Evolutionary conservation across 2,797 vertebrate genomes (phyloP), one percentile per base, ranked within the genome.

Genomic region (Nyctibius grandis): DNA sequence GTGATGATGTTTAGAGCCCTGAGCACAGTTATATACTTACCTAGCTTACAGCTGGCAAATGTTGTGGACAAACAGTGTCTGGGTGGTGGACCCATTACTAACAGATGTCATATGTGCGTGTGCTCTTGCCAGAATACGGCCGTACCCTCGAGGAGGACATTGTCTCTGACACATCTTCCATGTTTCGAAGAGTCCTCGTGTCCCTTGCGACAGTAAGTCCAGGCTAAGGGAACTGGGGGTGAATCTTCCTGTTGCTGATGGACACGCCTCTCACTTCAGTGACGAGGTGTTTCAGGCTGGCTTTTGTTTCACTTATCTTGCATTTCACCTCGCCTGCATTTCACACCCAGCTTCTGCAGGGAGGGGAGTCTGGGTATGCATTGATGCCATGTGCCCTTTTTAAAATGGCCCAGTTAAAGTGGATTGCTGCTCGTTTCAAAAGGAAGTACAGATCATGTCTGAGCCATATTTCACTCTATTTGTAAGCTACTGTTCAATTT

Each of bases 111-210:
- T 42, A 0, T 23, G 18, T 56, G 31, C 67, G 42, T 57, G 34
- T 88, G 95, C 64, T 87, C 84, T 90, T 88, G 45, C 16, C 96
- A 99, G 99, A 99, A 54, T 97, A 98, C 15, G 98, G 90, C 14
- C 93, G 97, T 40, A 95, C 63, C 89, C 98, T 99, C 29, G 99
- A 99, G 90, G 98, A 99, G 0, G 99, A 98, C 85, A 98, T 99
- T 36, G 96, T 96, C 51, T 99, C 99, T 2, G 99, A 99, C 96
- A 99, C 99, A 0, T 99, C 99, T 11, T 98, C 99, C 92, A 98
- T 99, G 98, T 99, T 99, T 95, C 98, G 98, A 96, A 98, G 99
- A 51, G 99, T 99, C 76, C 98, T 99, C 67, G 98, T 99, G 44
- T 99, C 99, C 89, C 98, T 99, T 9, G 95, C 98, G 0, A 98